A percentile compares a stretch with the other conserved stretches of the same genome.
Evolutionary conservation across 64 coral and sea anemone genomes (phyloP).

Genomic region (Porites lutea): DNA sequence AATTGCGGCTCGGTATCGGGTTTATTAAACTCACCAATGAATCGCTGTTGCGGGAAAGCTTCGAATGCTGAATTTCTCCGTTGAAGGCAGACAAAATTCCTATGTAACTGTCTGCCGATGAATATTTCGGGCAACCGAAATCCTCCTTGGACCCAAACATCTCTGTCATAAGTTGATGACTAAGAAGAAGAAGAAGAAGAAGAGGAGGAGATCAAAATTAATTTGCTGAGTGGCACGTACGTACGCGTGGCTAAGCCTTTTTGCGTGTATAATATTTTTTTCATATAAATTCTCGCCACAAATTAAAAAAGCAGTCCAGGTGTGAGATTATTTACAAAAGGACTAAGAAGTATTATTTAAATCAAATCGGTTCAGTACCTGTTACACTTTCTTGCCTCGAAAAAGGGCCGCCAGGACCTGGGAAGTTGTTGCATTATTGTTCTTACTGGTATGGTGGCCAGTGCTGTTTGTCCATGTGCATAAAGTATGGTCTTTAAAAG

Average conservation of each 20-base stretch:
- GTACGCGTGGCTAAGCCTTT: conserved; percentile 10
- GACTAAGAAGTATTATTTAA: conserved; percentile 45
- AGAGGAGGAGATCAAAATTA: conserved; percentile 51
- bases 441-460: background rate
- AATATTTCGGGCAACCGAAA: conserved; percentile 43
- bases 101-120: conserved; percentile 24
- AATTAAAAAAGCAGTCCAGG: conserved; percentile 54
- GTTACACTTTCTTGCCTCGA: conserved; percentile 16
- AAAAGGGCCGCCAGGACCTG: conserved; percentile 2
- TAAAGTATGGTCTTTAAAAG: conserved; percentile 10
- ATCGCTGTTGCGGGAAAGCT: background rate
- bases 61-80: conserved; percentile 20
- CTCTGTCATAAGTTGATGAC: conserved; percentile 53
- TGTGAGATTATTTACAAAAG: conserved; percentile 57
- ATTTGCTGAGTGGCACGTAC: conserved; percentile 37
- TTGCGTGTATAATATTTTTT: conserved; percentile 29
- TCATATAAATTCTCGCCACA: conserved; percentile 45
- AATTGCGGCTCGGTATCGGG: conserved; percentile 25
- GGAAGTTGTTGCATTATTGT: background rate
- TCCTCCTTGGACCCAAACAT: conserved; percentile 50
- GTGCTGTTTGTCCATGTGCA: background rate
- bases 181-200: conserved; percentile 30
- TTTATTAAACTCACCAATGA: conserved; percentile 37
- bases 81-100: conserved; percentile 28
- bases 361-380: conserved; percentile 56